Evolutionary conservation across 2,888 invertebrate genomes (phyloP).

Genomic region (Arge pagana): DNA sequence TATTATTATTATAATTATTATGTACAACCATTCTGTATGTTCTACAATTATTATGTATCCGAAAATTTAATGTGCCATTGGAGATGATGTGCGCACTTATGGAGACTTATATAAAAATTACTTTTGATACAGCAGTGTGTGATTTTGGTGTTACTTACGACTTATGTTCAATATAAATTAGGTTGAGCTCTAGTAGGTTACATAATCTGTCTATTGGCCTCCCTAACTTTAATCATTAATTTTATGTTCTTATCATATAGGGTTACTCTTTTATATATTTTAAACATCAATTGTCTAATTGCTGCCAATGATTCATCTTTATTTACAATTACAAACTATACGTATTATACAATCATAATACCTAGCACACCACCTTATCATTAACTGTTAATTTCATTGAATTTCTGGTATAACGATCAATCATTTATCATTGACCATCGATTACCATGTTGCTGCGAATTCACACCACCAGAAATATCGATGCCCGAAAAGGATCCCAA

Average conservation of each 20-base stretch:
- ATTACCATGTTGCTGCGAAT: no score
- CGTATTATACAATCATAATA: slow-evolving; percentile 52
- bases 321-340: slow-evolving; percentile 54
- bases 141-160: slow-evolving; percentile 55
- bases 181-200: slow-evolving; percentile 56
- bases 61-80: slow-evolving; percentile 55
- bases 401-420: slow-evolving; percentile 24
- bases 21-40: no score
- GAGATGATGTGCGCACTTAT: slow-evolving; percentile 53
- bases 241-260: slow-evolving; percentile 50
- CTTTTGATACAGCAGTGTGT: slow-evolving; percentile 52
- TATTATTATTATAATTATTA: no score
- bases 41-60: no score
- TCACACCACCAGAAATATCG: no score
- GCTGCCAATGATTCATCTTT: slow-evolving; percentile 44
- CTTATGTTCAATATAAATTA: slow-evolving; percentile 43
- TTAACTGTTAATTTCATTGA: slow-evolving; percentile 32
- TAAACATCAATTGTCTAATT: slow-evolving; percentile 40
- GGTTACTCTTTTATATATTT: slow-evolving; percentile 22
- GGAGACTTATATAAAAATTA: slow-evolving; percentile 56
- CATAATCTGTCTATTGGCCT: slow-evolving; percentile 49
- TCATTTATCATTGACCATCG: slow-evolving; percentile 18
- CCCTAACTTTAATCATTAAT: slow-evolving; percentile 31
- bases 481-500: no score
- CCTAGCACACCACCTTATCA: slow-evolving; percentile 34